Evolutionary conservation across 1,140 invertebrate species (phyloP).

Genomic region (Drosophila tropicalis): DNA sequence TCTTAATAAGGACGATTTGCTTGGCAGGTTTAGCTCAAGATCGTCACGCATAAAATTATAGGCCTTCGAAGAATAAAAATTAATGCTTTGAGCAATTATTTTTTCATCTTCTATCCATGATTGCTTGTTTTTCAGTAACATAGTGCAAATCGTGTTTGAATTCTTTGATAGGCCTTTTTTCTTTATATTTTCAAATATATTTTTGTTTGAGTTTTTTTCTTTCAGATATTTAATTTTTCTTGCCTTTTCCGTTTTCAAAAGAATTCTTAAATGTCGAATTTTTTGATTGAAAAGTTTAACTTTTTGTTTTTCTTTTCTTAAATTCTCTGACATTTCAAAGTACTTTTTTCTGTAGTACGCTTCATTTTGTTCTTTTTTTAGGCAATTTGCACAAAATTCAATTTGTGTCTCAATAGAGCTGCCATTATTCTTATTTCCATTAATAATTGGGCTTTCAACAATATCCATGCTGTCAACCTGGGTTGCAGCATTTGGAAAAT

Average conservation of each 20-base stretch:
- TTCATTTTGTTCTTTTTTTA: background rate
- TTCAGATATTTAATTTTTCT: background rate
- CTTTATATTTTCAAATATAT: background rate
- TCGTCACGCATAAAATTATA: slow-evolving; percentile 18
- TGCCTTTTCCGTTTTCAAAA: background rate
- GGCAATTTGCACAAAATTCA: slow-evolving; percentile 4
- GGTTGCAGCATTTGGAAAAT: background rate
- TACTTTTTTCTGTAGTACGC: background rate
- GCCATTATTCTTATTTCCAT: background rate
- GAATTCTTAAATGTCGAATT: background rate
- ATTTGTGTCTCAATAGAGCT: background rate
- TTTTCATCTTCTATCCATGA: slow-evolving; percentile 6
- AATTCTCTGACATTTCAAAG: background rate
- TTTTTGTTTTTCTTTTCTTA: background rate
- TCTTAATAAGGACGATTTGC: background rate
- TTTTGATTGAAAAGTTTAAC: background rate
- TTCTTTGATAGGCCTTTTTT: background rate
- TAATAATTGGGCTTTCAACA: background rate
- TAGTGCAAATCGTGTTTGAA: slow-evolving; percentile 3
- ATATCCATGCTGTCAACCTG: background rate
- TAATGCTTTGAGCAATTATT: slow-evolving; percentile 16
- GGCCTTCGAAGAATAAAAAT: slow-evolving; percentile 6
- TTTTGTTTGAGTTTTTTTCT: background rate
- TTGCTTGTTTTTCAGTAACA: background rate
- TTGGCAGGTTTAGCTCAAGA: slow-evolving; percentile 2